A percentile compares a stretch with the other conserved stretches of the same genome.
Evolutionary conservation across 2,888 invertebrate genomes (phyloP).

Genomic region (Colostygia pectinataria): DNA sequence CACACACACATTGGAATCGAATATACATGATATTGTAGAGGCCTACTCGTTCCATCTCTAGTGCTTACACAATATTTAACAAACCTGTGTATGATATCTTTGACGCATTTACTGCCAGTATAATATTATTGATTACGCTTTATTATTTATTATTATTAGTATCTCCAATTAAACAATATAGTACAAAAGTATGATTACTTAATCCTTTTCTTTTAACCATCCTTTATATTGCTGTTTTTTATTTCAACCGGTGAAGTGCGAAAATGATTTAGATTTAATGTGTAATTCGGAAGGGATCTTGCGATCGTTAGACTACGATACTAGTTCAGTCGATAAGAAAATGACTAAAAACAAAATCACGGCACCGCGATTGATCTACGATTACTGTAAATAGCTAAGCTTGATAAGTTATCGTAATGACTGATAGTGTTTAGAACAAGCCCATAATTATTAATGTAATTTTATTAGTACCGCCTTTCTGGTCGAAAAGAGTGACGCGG

Average conservation of each 20-base stretch:
- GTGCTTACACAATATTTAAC: neutral
- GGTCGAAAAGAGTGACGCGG: slow-evolving; percentile 27
- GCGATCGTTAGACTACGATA: slow-evolving; percentile 6
- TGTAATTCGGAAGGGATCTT: slow-evolving; percentile 17
- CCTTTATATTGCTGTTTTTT: neutral
- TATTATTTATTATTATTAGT: slow-evolving; percentile 22
- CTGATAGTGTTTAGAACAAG: slow-evolving; percentile 36
- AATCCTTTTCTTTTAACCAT: slow-evolving; percentile 7
- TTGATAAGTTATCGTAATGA: slow-evolving; percentile 46
- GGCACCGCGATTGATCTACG: slow-evolving; percentile 43
- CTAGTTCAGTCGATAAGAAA: slow-evolving; percentile 31
- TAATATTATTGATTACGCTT: slow-evolving; percentile 13
- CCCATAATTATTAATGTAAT: slow-evolving; percentile 30
- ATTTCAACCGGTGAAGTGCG: neutral
- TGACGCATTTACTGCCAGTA: slow-evolving; percentile 13
- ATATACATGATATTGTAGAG: neutral
- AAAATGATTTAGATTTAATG: neutral
- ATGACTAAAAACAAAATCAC: slow-evolving; percentile 44
- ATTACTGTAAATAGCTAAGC: slow-evolving; percentile 41
- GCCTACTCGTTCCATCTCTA: neutral
- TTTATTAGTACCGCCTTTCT: slow-evolving; percentile 37
- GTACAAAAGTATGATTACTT: slow-evolving; percentile 14
- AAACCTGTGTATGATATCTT: slow-evolving; percentile 1
- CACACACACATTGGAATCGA: too few relatives aligned
- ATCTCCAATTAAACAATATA: slow-evolving; percentile 22